Evolutionary conservation across 2,113 vertebrate species (phyloP), one percentile per base, ranked within the genome.

Genomic region (Apodemus sylvaticus): DNA sequence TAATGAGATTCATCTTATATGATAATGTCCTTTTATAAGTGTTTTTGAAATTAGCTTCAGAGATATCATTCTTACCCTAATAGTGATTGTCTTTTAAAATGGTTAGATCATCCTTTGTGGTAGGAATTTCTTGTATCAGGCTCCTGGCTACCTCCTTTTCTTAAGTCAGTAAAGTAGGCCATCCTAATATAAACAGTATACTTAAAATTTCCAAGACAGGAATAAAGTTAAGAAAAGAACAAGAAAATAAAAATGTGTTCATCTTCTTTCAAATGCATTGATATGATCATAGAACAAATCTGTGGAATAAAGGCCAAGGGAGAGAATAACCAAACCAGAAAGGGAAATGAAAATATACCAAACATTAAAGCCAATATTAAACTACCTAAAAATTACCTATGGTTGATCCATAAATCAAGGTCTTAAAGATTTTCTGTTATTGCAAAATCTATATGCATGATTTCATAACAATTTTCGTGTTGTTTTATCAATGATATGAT

Each of bases 31-130:
- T 86, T 86, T 70, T 87, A 71, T 82, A 26, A 55, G 7, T 55
- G 7, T 76, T 83, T n/a, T 91, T 89, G 85, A 55, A 89, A 58
- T 87, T 60, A 60, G 45, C 20, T 77, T 96, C 68, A 93, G 93
- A 90, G 76, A 48, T 8, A 17, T 45, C 42, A 48, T 68, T 31
- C 45, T 53, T 83, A 89, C 14, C 55, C 36, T 92, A 76, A 88
- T 48, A 58, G 66, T 81, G 60, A 95, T 74, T 3, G 1, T 89
- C 11, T 3, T 8, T 68, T 34, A 91, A 31, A 87, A 70, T 1
- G 3, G 64, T 9, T 70, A 26, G 89, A 76, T 74, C 29, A n/a
- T 17, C 20, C 19, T 45, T 0, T 60, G 16, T 34, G n/a, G 12
- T 73, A 71, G 55, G 17, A 66, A 45, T 86, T 94, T 81, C 19